Evolutionary conservation across 2,797 vertebrate species (phyloP), one percentile per base, ranked within the genome.

Genomic region (Cetoscarus ocellatus): DNA sequence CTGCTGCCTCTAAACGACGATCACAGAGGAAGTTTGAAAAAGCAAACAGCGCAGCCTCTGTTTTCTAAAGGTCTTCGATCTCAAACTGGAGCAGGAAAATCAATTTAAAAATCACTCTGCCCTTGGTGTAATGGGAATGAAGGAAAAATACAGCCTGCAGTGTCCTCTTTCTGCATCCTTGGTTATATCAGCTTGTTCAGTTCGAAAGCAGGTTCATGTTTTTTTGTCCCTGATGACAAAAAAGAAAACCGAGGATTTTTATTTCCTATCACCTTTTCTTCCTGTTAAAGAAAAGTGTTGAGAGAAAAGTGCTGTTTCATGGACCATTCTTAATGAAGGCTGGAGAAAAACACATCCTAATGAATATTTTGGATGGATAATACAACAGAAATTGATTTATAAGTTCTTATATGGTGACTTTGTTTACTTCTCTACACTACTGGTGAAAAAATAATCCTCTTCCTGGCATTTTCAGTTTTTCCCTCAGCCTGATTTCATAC

Each of bases 41-140:
- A 56, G n/a, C 60, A 61, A 3, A 54, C 48, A n/a, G 10, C 6
- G 35, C 54, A 15, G 19, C n/a, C 9, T 39, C 43, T 5, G 27
- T 61, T 67, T 70, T 51, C 47, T 39, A 53, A 63, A 48, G 54
- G 54, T 38, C 42, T 61, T 65, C 57, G 51, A 56, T 48, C 38
- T 57, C 43, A 35, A 64, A 66, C n/a, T 8, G 39, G 47, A 64
- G 58, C 47, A 6, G 58, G 70, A 13, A 52, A 39, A 69, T 65
- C 14, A 27, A 8, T 50, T 14, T 47, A 53, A 54, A 72, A 74
- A 74, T n/a, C 8, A 39, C 35, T 43, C 27, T 45, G 44, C 11
- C 34, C 38, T 52, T 6, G 13, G 19, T 62, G 27, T 61, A 50
- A 35, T n/a, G 14, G 44, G 19, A 47, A 58, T 0, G 35, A 52